Evolutionary conservation across 2,113 vertebrate species (phyloP), one percentile per base, ranked within the genome.

Genomic region (Phrynosoma blainvillii): DNA sequence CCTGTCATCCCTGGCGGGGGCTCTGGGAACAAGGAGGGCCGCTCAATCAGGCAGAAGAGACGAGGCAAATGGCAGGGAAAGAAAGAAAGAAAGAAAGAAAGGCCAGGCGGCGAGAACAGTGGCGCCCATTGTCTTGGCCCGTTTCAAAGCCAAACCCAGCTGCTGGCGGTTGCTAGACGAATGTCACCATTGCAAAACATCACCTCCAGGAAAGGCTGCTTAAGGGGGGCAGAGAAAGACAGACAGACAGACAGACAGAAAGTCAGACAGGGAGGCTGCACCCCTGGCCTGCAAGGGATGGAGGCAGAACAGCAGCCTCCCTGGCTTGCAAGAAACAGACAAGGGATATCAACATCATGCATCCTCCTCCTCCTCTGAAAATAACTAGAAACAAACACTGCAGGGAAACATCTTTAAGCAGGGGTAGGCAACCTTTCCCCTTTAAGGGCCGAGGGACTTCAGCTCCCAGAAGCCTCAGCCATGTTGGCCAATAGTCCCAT

Each of bases 1-100:
- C 94, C 93, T 93, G 95, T 2, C 47, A 47, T 47, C 96, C 96
- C 96, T 96, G 97, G 96, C 94, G 93, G 93, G 96, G 95, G 97
- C 97, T 97, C 96, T 95, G 93, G 84, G 96, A 97, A 98, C 97
- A 98, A 98, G 96, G 93, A 96, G 93, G 95, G 95, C 96, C 94
- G 96, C 96, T 96, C 97, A 98, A 90, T 97, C 97, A 98, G 96
- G 96, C 97, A 97, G 97, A 98, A 97, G 97, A 95, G 97, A 95
- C 97, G 97, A 97, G 97, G 97, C 97, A 97, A 98, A 98, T 4
- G 98, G 18, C 14, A 62, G 56, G 2, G 11, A 12, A 5, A 59
- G 56, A 8, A 16, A 56, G 56, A 59, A 14, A 59, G 56, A 1
- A 14, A 59, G 14, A 9, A 3, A 3, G 13, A 3, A 18, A 62